A percentile compares a stretch with the other conserved stretches of the same genome.
Conservation (phyloP, 1,140 invertebrate genomes). For the Trichonephila clavipes region DNA sequence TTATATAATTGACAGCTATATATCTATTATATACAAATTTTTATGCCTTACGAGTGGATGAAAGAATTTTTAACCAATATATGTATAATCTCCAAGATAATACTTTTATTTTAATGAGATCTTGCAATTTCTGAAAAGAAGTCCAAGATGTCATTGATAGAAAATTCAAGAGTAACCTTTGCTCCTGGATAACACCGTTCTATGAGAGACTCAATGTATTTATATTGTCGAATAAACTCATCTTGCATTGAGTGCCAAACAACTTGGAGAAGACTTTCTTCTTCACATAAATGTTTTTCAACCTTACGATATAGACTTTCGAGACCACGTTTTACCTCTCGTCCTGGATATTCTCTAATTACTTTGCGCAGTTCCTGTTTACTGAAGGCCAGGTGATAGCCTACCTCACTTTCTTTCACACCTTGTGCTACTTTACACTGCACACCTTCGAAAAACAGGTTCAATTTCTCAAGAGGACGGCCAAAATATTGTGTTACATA, state of each 20-base stretch:
- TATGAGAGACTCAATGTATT: slow-evolving; percentile 95
- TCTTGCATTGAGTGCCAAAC: slow-evolving; percentile 99
- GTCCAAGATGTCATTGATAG: slow-evolving; percentile 96
- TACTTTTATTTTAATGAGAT: slow-evolving; percentile 86
- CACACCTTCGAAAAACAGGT: slow-evolving; percentile 97
- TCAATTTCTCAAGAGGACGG: slow-evolving; percentile 95
- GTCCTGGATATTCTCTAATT: slow-evolving; percentile 96
- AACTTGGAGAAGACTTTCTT: slow-evolving; percentile 95
- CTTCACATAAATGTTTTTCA: slow-evolving; percentile 97
- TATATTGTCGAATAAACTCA: slow-evolving; percentile 98
- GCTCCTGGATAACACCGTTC: slow-evolving; percentile 98
- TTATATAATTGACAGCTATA: too few species aligned
- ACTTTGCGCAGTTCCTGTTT: slow-evolving; percentile 98
- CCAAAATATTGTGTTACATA: slow-evolving; percentile 98
- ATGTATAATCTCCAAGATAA: too few species aligned
- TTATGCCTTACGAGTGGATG: too few species aligned
- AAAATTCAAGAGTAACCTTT: slow-evolving; percentile 96
- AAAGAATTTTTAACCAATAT: too few species aligned
- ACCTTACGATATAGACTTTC: slow-evolving; percentile 96
- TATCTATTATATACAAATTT: too few species aligned
- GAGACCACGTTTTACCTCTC: slow-evolving; percentile 94
- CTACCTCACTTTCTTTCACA: slow-evolving; percentile 97
- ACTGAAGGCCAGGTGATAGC: slow-evolving; percentile 98
- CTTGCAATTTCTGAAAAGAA: slow-evolving; percentile 99
- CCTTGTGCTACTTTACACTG: slow-evolving; percentile 94